Evolutionary conservation across 2,888 invertebrate species (phyloP).

Genomic region (Petrolisthes cinctipes): DNA sequence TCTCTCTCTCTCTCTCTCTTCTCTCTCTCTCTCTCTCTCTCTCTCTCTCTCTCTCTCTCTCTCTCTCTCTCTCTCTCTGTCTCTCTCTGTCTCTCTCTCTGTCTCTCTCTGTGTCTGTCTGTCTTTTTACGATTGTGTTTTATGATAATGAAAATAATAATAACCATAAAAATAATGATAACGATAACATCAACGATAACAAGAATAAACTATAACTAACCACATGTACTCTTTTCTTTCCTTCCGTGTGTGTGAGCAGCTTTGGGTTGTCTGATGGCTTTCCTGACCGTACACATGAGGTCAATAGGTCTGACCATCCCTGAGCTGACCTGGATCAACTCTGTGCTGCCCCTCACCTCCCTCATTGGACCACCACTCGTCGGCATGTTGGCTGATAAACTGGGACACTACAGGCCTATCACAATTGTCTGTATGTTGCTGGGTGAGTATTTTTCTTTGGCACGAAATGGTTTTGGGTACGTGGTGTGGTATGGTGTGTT

Average conservation of each 20-base stretch:
- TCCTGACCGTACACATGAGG: constrained; percentile 83
- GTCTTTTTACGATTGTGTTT: background rate
- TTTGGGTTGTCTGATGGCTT: constrained; percentile 84
- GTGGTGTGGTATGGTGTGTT: background rate
- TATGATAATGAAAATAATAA: too few species aligned
- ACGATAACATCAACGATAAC: too few species aligned
- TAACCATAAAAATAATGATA: too few species aligned
- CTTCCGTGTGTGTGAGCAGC: constrained; percentile 72
- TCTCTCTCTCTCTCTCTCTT: background rate
- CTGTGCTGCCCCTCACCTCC: constrained; percentile 83
- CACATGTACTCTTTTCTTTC: too few species aligned
- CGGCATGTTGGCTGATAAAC: constrained; percentile 84
- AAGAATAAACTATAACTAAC: background rate
- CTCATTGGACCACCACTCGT: constrained; percentile 77
- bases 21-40: constrained; percentile 10
- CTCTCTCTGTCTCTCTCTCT: constrained; percentile 11
- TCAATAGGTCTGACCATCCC: constrained; percentile 80
- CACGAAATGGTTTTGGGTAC: background rate
- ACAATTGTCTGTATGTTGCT: constrained; percentile 69
- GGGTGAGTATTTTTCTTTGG: constrained; percentile 30
- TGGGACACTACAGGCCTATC: constrained; percentile 71
- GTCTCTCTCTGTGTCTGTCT: background rate
- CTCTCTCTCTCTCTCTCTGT: background rate
- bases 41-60: background rate
- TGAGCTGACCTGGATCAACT: constrained; percentile 83